phyloP scores from a whole-genome alignment of 2,113 vertebrate species.

The Mormoops blainvillei region DNA sequence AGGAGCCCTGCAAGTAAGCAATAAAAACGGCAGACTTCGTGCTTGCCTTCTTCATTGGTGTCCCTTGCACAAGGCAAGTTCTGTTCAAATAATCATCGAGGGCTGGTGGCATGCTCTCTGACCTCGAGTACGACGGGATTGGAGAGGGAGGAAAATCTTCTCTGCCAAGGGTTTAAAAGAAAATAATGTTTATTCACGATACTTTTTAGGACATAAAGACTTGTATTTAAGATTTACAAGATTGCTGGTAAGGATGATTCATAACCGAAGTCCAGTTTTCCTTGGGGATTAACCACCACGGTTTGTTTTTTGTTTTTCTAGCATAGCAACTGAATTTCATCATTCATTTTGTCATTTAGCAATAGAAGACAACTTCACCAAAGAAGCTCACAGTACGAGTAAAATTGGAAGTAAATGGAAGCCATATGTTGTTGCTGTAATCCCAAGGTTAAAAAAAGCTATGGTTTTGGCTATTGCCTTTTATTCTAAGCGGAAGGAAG shows the following conservation, averaged over 20 bases:
- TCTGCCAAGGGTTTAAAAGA: slow-evolving; percentile 40
- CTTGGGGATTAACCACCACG: slow-evolving; percentile 82
- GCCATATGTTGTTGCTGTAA: slow-evolving; percentile 83
- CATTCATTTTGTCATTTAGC: slow-evolving; percentile 88
- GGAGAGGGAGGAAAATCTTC: slow-evolving; percentile 42
- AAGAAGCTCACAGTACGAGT: slow-evolving; percentile 83
- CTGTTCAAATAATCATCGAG: slow-evolving; percentile 69
- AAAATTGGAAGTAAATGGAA: slow-evolving; percentile 87
- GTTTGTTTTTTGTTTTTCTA: slow-evolving; percentile 88
- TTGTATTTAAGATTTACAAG: slow-evolving; percentile 83
- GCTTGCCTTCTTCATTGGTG: slow-evolving; percentile 64
- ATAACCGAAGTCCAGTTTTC: slow-evolving; percentile 84
- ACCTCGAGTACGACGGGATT: slow-evolving; percentile 43
- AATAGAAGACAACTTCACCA: slow-evolving; percentile 86
- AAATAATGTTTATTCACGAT: slow-evolving; percentile 68
- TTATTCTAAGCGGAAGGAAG: slow-evolving; percentile 65
- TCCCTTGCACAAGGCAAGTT: slow-evolving; percentile 68
- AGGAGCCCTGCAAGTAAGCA: slow-evolving; percentile 73
- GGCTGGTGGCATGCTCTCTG: slow-evolving; percentile 53
- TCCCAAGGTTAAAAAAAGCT: slow-evolving; percentile 78
- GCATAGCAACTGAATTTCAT: slow-evolving; percentile 89
- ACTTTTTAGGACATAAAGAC: slow-evolving; percentile 79
- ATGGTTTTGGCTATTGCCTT: slow-evolving; percentile 67
- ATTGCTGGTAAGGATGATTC: slow-evolving; percentile 86
- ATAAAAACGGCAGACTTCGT: slow-evolving; percentile 72